phyloP scores from a whole-genome alignment of 2,797 vertebrate genomes.

The Pitangus sulphuratus region DNA sequence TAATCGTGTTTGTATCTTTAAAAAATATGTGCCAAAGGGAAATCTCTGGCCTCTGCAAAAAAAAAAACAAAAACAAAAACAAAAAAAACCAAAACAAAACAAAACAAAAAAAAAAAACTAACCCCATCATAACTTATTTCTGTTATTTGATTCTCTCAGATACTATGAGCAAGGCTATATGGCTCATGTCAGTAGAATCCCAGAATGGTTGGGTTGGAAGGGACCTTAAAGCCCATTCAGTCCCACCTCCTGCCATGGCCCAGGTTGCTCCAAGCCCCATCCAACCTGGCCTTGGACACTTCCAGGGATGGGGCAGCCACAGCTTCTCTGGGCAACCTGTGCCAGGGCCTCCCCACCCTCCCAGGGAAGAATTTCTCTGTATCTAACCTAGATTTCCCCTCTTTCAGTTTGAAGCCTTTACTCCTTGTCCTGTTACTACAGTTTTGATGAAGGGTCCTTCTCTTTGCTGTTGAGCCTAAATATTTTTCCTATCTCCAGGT shows the following conservation, averaged over 20 bases:
- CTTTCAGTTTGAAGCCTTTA: neutral
- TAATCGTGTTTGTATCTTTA: neutral
- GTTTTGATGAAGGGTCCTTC: neutral
- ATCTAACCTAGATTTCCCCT: neutral
- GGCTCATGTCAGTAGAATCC: neutral
- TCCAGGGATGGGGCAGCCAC: neutral
- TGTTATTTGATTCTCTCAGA: neutral
- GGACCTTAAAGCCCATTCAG: neutral
- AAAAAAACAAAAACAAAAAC: neutral
- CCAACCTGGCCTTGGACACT: neutral
- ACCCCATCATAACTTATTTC: neutral
- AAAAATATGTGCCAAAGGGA: neutral
- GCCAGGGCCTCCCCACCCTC: fast-evolving
- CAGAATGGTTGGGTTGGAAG: neutral
- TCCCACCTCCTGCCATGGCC: neutral
- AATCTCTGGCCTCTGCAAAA: neutral
- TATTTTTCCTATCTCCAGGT: neutral
- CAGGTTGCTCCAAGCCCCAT: fast-evolving
- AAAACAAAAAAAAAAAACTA: no score
- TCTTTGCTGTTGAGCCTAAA: neutral
- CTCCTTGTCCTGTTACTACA: neutral
- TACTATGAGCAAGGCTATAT: neutral
- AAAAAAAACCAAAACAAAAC: neutral
- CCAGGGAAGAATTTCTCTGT: neutral
- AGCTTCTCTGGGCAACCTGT: neutral